Evolutionary conservation across 2,797 vertebrate genomes (phyloP).

Genomic region (Hozukius guyotensis): DNA sequence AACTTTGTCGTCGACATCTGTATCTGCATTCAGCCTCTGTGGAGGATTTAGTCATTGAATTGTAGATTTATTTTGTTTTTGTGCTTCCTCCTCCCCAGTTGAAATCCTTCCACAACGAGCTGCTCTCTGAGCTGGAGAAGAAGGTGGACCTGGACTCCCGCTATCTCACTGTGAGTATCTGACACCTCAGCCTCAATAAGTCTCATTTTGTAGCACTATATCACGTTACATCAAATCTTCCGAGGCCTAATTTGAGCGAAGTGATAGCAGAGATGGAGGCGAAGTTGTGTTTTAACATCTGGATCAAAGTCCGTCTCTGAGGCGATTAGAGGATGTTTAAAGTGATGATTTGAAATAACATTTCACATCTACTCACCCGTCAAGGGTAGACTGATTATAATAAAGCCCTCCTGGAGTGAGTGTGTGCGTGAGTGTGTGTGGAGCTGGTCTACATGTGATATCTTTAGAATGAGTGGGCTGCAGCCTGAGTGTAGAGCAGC

Average conservation of each 20-base stretch:
- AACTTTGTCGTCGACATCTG: background rate
- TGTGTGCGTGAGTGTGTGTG: slow-evolving; percentile 22
- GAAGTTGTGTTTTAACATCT: slow-evolving; percentile 24
- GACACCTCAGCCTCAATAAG: background rate
- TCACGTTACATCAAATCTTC: slow-evolving; percentile 5
- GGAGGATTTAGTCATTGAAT: background rate
- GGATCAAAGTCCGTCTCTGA: slow-evolving; percentile 31
- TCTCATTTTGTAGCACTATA: background rate
- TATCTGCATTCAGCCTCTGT: background rate
- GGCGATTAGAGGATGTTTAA: slow-evolving; percentile 34
- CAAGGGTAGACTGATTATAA: slow-evolving; percentile 59
- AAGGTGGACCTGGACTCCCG: slow-evolving; percentile 97
- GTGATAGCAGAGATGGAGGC: slow-evolving; percentile 6
- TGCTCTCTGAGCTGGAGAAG: slow-evolving; percentile 97
- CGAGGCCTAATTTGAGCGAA: background rate
- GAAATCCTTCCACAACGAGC: slow-evolving; percentile 97
- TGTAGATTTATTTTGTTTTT: slow-evolving; percentile 1
- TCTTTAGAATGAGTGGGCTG: slow-evolving; percentile 86
- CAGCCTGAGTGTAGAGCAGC: slow-evolving; percentile 65
- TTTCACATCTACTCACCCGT: slow-evolving; percentile 52
- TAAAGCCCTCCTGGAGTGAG: slow-evolving; percentile 40
- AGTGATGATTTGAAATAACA: slow-evolving; percentile 42
- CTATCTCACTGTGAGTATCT: slow-evolving; percentile 94
- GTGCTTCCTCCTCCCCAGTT: slow-evolving; percentile 78
- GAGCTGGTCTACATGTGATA: slow-evolving; percentile 78